A percentile compares a stretch with the other conserved stretches of the same genome.
Conservation (phyloP, 2,113 vertebrate genomes). For the Gavia stellata region DNA sequence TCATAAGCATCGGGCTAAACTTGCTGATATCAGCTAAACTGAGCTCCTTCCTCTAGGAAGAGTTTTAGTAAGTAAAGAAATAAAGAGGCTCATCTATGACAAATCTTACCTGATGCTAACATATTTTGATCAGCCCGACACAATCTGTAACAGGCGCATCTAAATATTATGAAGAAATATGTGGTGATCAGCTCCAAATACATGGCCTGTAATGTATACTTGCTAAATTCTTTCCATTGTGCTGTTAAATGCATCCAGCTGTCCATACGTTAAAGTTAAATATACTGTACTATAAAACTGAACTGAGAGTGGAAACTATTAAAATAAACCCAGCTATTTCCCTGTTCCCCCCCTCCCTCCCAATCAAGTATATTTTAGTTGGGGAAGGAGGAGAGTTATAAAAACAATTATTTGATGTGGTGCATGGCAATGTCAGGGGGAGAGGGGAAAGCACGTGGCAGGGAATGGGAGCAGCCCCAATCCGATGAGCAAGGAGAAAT, state of each 20-base stretch:
- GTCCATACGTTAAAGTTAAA: slow-evolving; percentile 67
- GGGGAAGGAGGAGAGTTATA: slow-evolving; percentile 39
- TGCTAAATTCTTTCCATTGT: slow-evolving; percentile 65
- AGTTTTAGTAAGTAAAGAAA: slow-evolving; percentile 20
- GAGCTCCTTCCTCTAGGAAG: neutral
- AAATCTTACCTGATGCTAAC: slow-evolving; percentile 53
- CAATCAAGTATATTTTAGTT: slow-evolving; percentile 61
- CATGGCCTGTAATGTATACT: slow-evolving; percentile 56
- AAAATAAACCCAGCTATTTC: slow-evolving; percentile 67
- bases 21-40: slow-evolving; percentile 51
- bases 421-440: neutral
- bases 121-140: slow-evolving; percentile 37
- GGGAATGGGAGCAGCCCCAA: neutral
- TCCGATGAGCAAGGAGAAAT: neutral
- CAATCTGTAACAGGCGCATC: slow-evolving; percentile 2
- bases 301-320: slow-evolving; percentile 68
- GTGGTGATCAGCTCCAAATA: slow-evolving; percentile 47
- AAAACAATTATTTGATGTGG: slow-evolving; percentile 42
- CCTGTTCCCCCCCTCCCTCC: slow-evolving; percentile 1
- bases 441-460: neutral
- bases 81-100: neutral
- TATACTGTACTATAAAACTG: slow-evolving; percentile 67
- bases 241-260: slow-evolving; percentile 71
- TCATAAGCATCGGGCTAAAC: neutral
- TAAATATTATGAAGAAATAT: slow-evolving; percentile 59